phyloP scores from a whole-genome alignment of 2,888 invertebrate genomes.

The Panopea generosa region DNA sequence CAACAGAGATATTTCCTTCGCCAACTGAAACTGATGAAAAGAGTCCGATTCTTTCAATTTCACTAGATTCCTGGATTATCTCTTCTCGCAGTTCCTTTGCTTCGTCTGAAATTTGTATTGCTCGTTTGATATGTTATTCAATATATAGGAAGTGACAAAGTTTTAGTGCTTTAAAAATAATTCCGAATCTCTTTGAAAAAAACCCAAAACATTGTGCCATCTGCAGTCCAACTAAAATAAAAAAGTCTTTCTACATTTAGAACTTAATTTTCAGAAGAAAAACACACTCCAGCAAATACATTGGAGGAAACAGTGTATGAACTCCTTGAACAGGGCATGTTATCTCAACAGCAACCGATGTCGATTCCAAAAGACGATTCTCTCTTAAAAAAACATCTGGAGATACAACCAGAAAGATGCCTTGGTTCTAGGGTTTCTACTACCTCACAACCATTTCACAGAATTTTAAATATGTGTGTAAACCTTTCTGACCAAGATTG shows the following conservation, averaged over 20 bases:
- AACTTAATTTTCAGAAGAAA: conserved; percentile 26
- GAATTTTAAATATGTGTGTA: conserved; percentile 30
- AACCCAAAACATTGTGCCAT: conserved; percentile 1
- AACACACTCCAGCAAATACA: conserved; percentile 42
- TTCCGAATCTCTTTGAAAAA: neutral
- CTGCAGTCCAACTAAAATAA: conserved; percentile 19
- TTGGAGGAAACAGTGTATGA: conserved; percentile 14
- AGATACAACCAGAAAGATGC: conserved; percentile 46
- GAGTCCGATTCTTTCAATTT: conserved; percentile 1
- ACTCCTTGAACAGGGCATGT: conserved; percentile 13
- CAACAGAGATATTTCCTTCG: neutral
- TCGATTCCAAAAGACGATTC: neutral
- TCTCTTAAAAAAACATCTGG: conserved; percentile 50
- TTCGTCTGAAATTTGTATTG: neutral
- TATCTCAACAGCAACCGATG: conserved; percentile 37
- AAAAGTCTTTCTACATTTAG: neutral
- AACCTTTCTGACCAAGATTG: conserved; percentile 46
- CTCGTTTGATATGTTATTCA: neutral
- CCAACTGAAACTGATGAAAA: neutral
- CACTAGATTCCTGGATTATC: conserved; percentile 1
- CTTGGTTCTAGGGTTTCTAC: neutral
- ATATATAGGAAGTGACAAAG: conserved; percentile 5
- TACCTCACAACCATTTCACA: conserved; percentile 43
- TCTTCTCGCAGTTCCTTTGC: neutral
- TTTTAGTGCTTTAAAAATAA: neutral